Evolutionary conservation across 2,113 vertebrate species (phyloP), one percentile per base, ranked within the genome.

Genomic region (Microtus ochrogaster): DNA sequence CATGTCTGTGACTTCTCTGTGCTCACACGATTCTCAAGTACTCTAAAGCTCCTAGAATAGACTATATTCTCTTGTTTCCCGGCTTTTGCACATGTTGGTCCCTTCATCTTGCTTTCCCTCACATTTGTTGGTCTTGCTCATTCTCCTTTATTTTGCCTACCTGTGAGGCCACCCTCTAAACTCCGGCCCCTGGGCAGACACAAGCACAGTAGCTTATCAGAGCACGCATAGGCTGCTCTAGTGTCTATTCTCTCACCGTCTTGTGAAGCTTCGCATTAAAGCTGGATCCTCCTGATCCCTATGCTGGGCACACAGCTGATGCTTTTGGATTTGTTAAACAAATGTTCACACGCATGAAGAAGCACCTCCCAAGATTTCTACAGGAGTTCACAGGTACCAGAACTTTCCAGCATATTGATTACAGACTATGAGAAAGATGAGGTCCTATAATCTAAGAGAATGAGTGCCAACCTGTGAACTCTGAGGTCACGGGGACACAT

Each of bases 21-120:
- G 39, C 3, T 94, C 39, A 89, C 68, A 82, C 86, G 83, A 17
- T 91, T 89, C 41, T 92, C n/a, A 90, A 85, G 16, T 76, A 41
- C 41, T 74, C 58, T 88, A 9, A 36, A 94, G 14, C 76, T 90
- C 17, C 79, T 84, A 87, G 33, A 79, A 47, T 49, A 93, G 44
- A 86, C 21, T 19, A 77, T n/a, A 22, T 85, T 90, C 55, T 84
- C 36, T 84, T 33, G 85, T 72, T 95, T 95, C 72, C 70, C 84
- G 44, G 26, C 3, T 70, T 97, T 74, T 89, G 36, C 10, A 49
- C 3, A 6, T 79, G 41, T n/a, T 84, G 26, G 19, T 44, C 33
- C 76, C 47, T 89, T 5, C 7, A 4, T 22, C 28, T 92, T 65
- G 14, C 49, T 22, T 92, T 89, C 76, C 49, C 28, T 90, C 28